phyloP scores from a whole-genome alignment of 2,888 invertebrate species.

The Parelbella ahira region DNA sequence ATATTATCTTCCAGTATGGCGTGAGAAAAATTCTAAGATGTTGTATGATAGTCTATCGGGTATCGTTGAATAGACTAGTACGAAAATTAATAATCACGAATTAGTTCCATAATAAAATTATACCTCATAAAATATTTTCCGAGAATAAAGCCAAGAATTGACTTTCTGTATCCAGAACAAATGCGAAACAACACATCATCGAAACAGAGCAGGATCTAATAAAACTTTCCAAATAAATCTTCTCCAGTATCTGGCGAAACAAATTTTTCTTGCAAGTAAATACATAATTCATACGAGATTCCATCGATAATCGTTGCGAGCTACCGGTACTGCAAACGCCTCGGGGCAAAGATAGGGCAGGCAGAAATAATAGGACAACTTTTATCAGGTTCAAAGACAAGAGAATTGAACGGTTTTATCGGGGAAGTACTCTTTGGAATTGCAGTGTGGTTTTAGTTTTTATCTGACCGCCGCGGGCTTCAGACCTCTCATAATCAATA shows the following conservation, averaged over 20 bases:
- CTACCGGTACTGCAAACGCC: constrained; percentile 36
- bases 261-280: constrained; percentile 59
- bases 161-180: constrained; percentile 23
- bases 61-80: no score
- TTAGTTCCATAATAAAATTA: no score
- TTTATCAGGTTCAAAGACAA: constrained; percentile 54
- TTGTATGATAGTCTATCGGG: no score
- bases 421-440: constrained; percentile 55
- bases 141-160: constrained; percentile 21
- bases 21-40: no score
- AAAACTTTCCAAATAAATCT: constrained; percentile 46
- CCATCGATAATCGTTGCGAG: constrained; percentile 44
- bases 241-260: constrained; percentile 33
- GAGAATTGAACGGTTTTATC: constrained; percentile 50
- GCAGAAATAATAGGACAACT: constrained; percentile 67
- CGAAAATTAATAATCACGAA: no score
- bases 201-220: constrained; percentile 27
- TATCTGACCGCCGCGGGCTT: constrained; percentile 55
- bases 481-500: constrained; percentile 51
- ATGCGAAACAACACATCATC: constrained; percentile 27
- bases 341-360: constrained; percentile 27
- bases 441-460: constrained; percentile 62
- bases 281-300: constrained; percentile 65
- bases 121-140: no score
- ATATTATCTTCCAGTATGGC: no score